Conservation (phyloP, 2,888 invertebrate genomes). For the Yponomeuta cagnagella region DNA sequence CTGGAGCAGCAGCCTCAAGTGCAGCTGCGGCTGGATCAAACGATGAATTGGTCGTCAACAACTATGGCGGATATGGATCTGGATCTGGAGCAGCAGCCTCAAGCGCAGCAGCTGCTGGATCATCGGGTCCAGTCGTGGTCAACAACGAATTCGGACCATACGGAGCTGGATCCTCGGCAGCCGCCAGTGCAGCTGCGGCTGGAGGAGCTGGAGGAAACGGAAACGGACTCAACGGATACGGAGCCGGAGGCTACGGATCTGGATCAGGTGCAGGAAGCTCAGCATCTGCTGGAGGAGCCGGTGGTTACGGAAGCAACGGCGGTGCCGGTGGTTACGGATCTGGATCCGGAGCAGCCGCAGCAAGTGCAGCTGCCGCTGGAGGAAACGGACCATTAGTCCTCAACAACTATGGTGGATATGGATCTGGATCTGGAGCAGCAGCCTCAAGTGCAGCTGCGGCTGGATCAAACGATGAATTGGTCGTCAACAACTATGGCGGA, state of each 20-base stretch:
- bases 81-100: background rate
- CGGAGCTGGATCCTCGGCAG: conserved; percentile 12
- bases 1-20: conserved; percentile 2
- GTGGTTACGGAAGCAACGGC: background rate
- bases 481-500: background rate
- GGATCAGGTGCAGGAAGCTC: background rate
- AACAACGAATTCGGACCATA: background rate
- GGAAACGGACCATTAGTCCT: background rate
- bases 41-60: background rate
- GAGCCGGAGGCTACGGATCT: background rate
- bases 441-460: conserved; percentile 15
- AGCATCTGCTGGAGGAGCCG: background rate
- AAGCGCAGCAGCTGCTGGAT: background rate
- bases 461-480: background rate
- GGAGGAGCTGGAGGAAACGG: conserved; percentile 3
- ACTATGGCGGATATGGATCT: background rate
- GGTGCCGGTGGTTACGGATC: background rate
- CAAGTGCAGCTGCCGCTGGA: background rate
- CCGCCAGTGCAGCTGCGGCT: background rate
- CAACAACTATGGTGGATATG: background rate
- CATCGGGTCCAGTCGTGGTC: background rate
- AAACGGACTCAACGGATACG: background rate
- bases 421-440: conserved; percentile 11
- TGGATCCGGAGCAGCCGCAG: background rate
- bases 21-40: conserved; percentile 9